Percentiles rank a stretch among this genome's conserved stretches.
Evolutionary conservation across 2,113 vertebrate species (phyloP).

Genomic region (Syngnathus scovelli): DNA sequence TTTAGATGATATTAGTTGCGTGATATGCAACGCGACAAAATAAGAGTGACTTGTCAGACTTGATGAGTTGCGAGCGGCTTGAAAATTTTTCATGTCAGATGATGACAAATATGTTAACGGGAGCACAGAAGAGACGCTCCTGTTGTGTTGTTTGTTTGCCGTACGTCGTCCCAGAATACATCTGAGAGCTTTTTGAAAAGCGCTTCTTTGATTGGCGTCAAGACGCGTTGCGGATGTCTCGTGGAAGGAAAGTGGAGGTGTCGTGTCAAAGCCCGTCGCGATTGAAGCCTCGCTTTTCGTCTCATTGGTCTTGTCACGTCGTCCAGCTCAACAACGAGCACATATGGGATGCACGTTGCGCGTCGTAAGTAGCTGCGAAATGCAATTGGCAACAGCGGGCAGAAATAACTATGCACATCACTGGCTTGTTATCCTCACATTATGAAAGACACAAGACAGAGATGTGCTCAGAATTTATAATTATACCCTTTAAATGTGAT

Average conservation of each 20-base stretch:
- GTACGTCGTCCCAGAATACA: slow-evolving; percentile 43
- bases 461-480: neutral
- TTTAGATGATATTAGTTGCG: neutral
- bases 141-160: slow-evolving; percentile 17
- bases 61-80: neutral
- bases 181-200: slow-evolving; percentile 31
- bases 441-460: no score
- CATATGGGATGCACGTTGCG: neutral
- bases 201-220: slow-evolving; percentile 30
- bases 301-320: neutral
- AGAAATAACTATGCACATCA: neutral
- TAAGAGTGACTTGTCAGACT: neutral
- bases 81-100: slow-evolving; percentile 17
- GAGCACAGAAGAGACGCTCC: neutral
- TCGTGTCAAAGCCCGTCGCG: neutral
- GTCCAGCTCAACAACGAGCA: neutral
- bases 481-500: neutral
- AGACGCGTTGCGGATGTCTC: slow-evolving; percentile 3
- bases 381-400: neutral
- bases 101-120: slow-evolving; percentile 12
- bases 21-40: neutral
- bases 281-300: neutral
- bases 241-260: slow-evolving; percentile 27
- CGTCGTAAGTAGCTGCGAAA: neutral
- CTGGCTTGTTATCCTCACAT: neutral